A percentile compares a stretch with the other conserved stretches of the same genome.
These are phyloP conservation scores for Tyto alba DNA, from an alignment of 2,113 vertebrate species.

Conservation along the genomic window DNA sequence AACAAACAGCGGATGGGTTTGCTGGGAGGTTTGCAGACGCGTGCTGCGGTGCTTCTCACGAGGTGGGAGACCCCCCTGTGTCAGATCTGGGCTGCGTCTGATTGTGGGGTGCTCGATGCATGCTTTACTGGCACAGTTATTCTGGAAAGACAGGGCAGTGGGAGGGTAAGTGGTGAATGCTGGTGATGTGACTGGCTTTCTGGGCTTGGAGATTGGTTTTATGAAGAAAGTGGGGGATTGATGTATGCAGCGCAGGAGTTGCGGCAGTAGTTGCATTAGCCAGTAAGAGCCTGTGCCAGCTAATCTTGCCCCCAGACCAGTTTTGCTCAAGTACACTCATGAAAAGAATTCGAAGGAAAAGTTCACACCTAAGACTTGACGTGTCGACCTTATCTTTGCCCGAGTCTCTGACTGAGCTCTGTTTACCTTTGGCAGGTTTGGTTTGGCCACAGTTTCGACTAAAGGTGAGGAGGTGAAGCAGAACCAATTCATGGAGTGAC, in stretches of 20 bases:
- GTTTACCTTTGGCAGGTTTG: conserved; percentile 64
- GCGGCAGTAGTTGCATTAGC: background rate
- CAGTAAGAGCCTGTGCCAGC: fast-evolving
- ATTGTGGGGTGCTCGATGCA: too few relatives aligned
- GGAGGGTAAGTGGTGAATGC: too few relatives aligned
- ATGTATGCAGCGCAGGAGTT: background rate
- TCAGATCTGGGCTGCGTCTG: too few relatives aligned
- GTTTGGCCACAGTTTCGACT: conserved; percentile 65
- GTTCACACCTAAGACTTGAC: background rate
- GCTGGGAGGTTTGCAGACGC: too few relatives aligned
- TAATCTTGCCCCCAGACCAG: background rate
- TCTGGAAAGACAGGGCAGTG: too few relatives aligned
- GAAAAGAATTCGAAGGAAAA: background rate
- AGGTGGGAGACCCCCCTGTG: too few relatives aligned
- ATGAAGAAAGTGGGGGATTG: too few relatives aligned
- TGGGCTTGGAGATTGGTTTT: too few relatives aligned
- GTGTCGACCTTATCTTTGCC: background rate
- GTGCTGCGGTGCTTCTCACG: too few relatives aligned
- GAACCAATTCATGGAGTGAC: background rate
- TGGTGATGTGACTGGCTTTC: fast-evolving
- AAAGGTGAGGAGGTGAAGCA: conserved; percentile 71
- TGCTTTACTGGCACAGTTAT: too few relatives aligned
- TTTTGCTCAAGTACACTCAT: background rate
- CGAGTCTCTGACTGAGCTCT: background rate
- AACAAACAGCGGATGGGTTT: too few relatives aligned